These are phyloP conservation scores for Pterostichus niger DNA, from an alignment of 2,888 invertebrate species.

Conservation along the genomic window DNA sequence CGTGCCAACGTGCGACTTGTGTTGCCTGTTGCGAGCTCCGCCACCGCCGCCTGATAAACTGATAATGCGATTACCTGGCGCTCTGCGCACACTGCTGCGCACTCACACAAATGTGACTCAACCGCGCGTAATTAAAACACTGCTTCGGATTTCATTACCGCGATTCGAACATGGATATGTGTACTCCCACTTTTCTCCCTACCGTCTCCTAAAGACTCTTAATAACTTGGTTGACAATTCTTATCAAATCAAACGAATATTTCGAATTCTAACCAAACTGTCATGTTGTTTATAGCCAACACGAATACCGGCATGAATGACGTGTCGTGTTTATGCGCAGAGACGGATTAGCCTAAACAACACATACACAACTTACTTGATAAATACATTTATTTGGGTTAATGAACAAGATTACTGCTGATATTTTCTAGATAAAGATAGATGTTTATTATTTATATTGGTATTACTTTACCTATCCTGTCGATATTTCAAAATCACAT, in stretches of 20 bases:
- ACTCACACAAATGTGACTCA: background rate
- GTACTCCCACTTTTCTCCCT: background rate
- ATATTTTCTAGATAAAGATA: background rate
- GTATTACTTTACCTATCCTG: too few species aligned
- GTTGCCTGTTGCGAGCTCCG: too few species aligned
- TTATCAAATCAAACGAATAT: constrained; percentile 32
- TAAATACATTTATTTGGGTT: background rate
- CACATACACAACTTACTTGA: constrained; percentile 3
- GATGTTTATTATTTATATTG: background rate
- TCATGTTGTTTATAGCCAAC: background rate
- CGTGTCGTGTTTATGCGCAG: constrained; percentile 39
- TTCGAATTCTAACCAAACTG: constrained; percentile 16
- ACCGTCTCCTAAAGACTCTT: background rate
- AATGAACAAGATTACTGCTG: background rate
- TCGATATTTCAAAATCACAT: background rate
- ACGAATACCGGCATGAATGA: background rate
- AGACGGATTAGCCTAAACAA: background rate
- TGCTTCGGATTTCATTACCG: background rate
- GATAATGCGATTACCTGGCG: constrained; percentile 43
- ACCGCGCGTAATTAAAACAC: constrained; percentile 40
- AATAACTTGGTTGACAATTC: constrained; percentile 20
- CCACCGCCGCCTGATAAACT: constrained; percentile 25
- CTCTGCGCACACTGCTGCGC: constrained; percentile 41
- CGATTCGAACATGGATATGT: background rate
- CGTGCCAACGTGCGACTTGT: too few species aligned